These are phyloP conservation scores for Phenganax marumi DNA, from an alignment of 92 coral and sea anemone genomes.

Conservation along the genomic window DNA sequence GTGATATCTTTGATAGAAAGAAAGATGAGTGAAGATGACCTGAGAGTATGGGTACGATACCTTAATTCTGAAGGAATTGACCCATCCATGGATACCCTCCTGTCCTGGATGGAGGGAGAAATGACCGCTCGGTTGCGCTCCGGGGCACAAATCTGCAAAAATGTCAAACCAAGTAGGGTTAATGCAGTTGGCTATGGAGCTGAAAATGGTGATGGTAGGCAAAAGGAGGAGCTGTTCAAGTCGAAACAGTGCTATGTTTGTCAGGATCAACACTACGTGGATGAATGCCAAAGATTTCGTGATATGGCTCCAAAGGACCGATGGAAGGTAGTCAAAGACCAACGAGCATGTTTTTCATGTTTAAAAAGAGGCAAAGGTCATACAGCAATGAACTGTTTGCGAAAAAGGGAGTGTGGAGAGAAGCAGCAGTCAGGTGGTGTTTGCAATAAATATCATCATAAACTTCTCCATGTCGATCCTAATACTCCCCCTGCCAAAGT, in stretches of 20 bases:
- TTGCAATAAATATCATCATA: constrained; percentile 11
- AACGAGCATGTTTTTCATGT: background rate
- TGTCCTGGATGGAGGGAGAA: constrained; percentile 58
- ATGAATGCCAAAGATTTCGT: constrained; percentile 8
- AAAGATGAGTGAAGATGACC: constrained; percentile 58
- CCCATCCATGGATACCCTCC: constrained; percentile 61
- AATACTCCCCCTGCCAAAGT: constrained; percentile 9
- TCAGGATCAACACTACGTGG: constrained; percentile 16
- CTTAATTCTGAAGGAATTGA: constrained; percentile 38
- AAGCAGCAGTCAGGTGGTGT: background rate
- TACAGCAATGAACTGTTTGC: background rate
- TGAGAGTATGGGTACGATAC: constrained; percentile 58
- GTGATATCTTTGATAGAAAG: constrained; percentile 58
- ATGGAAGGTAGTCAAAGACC: background rate
- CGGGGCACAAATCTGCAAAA: constrained; percentile 58
- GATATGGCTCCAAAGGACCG: constrained; percentile 8
- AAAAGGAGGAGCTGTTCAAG: background rate
- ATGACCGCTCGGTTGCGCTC: constrained; percentile 53
- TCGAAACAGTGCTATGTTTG: constrained; percentile 18
- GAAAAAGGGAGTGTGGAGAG: constrained; percentile 14
- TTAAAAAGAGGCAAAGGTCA: background rate
- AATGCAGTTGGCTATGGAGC: background rate
- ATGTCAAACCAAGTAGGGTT: constrained; percentile 11
- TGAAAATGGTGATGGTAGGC: background rate
- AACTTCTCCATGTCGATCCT: constrained; percentile 5